phyloP scores from a whole-genome alignment of 2,888 invertebrate genomes.

The Shargacucullia verbasci region DNA sequence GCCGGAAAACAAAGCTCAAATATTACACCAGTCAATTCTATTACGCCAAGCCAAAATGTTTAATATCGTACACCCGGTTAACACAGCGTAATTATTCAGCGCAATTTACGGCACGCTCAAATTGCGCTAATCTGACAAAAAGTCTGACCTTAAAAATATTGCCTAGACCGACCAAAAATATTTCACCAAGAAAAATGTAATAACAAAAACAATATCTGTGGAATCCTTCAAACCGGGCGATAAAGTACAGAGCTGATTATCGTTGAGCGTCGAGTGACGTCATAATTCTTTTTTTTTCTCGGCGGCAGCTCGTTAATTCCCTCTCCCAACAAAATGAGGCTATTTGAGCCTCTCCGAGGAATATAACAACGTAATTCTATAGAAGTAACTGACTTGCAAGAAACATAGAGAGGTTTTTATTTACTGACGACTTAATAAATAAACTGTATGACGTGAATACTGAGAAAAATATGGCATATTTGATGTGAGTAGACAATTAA shows the following conservation, averaged over 20 bases:
- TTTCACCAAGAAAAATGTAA: conserved; percentile 55
- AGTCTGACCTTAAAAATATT: conserved; percentile 54
- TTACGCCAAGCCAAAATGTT: conserved; percentile 43
- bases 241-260: conserved; percentile 72
- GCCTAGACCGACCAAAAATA: conserved; percentile 32
- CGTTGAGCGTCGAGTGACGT: conserved; percentile 71
- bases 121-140: conserved; percentile 53
- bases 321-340: conserved; percentile 69
- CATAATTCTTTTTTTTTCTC: conserved; percentile 73
- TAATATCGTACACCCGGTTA: conserved; percentile 54
- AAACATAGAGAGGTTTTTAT: conserved; percentile 56
- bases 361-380: conserved; percentile 68
- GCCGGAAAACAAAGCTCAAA: conserved; percentile 33
- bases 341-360: conserved; percentile 68
- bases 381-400: conserved; percentile 66
- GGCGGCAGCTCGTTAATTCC: conserved; percentile 69
- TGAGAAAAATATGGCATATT: not conserved
- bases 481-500: too few relatives aligned
- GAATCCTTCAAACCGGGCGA: conserved; percentile 65
- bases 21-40: conserved; percentile 46
- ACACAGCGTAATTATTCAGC: conserved; percentile 50
- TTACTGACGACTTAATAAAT: conserved; percentile 47
- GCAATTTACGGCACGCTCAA: conserved; percentile 53
- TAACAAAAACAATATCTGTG: conserved; percentile 65
- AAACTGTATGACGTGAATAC: conserved; percentile 25